phyloP scores from a whole-genome alignment of 1,140 invertebrate species.

The Penaeus japonicus region DNA sequence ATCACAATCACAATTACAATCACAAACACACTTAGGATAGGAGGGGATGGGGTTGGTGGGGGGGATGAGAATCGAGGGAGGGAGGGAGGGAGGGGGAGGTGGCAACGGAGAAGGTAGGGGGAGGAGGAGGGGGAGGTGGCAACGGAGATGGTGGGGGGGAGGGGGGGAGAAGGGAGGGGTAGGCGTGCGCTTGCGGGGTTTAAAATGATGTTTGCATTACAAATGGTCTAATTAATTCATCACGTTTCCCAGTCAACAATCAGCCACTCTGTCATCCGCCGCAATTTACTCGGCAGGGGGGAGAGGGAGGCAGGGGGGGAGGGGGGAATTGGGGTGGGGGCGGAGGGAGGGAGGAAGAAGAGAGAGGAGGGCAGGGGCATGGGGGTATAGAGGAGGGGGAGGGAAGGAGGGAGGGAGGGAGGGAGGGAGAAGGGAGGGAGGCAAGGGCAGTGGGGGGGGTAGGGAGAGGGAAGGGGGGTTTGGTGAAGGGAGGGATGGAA shows the following conservation, averaged over 20 bases:
- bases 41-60: no score
- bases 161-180: no score
- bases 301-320: neutral
- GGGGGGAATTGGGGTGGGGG: neutral
- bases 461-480: no score
- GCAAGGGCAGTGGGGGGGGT: neutral
- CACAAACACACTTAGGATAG: no score
- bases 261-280: constrained; percentile 20
- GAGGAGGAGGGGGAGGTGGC: neutral
- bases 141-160: no score
- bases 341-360: neutral
- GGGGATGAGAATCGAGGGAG: no score
- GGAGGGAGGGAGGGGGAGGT: no score
- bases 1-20: no score
- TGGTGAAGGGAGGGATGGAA: no score
- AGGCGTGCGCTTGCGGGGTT: no score
- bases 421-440: neutral
- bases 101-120: neutral
- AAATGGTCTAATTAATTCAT: constrained; percentile 27
- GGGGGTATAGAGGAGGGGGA: neutral
- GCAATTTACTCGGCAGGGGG: constrained; percentile 13
- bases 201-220: constrained; percentile 24
- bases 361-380: neutral
- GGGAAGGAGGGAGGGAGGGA: neutral
- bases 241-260: constrained; percentile 29